Evolutionary conservation across 2,113 vertebrate species (phyloP), one percentile per base, ranked within the genome.

Genomic region (Peromyscus polionotus): DNA sequence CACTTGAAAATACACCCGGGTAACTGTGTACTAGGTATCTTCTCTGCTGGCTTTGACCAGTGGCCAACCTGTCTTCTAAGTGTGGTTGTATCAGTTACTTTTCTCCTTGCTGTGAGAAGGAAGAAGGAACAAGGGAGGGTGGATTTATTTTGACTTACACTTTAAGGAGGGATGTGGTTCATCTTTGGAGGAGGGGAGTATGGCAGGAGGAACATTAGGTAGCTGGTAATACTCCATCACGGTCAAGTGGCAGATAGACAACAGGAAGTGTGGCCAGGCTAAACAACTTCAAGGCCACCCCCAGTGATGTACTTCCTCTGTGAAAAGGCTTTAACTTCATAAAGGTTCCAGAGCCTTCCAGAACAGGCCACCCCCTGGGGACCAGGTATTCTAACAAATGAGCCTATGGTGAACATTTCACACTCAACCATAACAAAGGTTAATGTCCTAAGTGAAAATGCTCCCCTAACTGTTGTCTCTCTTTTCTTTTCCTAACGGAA

Each of bases 401-500:
- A 70, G 22, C 67, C 33, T 72, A 2, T 22, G 86, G 10, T 24
- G 10, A 31, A 2, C 19, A 33, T 36, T 48, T 67, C 5, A 39
- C 36, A 42, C 14, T 88, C 67, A 5, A 54, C 24, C 8, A 0
- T 57, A 20, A 42, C 68, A 59, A 36, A 67, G 84, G 36, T 89
- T 86, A 39, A 84, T 61, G 57, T 76, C 48, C 26, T 63, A 86
- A 36, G 28, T 94, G 68, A 93, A 73, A 67, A 72, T 48, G 1
- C 89, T 73, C 67, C 61, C 77, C 97, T 98, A 90, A 98, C 95
- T 93, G 36, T 72, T 96, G 65, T 96, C 97, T 95, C 48, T 98
- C 98, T 98, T 98, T 91, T 98, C 90, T 97, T 96, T 98, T 39
- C 28, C 2, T 98, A 91, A 85, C 97, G 24, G 70, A 97, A 99